phyloP scores from a whole-genome alignment of 2,113 vertebrate genomes.

The Natator depressus region DNA sequence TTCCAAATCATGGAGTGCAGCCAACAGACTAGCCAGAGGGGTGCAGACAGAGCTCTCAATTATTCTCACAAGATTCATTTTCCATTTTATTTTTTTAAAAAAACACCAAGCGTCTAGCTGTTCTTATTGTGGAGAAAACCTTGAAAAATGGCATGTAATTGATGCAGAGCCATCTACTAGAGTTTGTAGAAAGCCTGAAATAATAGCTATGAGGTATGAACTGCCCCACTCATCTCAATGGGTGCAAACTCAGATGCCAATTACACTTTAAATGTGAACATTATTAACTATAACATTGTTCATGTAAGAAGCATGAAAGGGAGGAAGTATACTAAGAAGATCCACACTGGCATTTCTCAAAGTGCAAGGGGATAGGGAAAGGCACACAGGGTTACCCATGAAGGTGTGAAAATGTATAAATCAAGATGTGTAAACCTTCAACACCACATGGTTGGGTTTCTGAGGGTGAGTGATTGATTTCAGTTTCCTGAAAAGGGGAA shows the following conservation, averaged over 20 bases:
- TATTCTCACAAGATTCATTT: background rate
- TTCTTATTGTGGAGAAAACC: background rate
- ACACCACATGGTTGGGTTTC: background rate
- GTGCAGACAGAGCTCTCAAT: constrained; percentile 30
- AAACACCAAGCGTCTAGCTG: background rate
- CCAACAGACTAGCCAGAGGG: constrained; percentile 28
- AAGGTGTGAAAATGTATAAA: background rate
- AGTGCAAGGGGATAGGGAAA: background rate
- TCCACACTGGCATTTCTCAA: background rate
- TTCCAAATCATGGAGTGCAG: background rate
- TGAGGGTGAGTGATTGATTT: background rate
- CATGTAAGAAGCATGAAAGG: background rate
- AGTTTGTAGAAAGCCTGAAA: constrained; percentile 9
- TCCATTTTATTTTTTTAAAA: background rate
- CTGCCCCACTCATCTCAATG: background rate
- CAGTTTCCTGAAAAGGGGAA: background rate
- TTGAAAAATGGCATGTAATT: background rate
- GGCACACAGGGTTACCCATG: background rate
- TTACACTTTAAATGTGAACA: background rate
- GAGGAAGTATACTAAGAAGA: background rate
- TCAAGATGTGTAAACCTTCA: background rate
- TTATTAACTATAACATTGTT: background rate
- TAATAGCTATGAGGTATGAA: background rate
- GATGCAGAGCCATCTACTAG: background rate
- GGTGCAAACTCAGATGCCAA: fast-evolving